These are phyloP conservation scores for Lochmaea crataegi DNA, from an alignment of 2,888 invertebrate genomes.

Conservation along the genomic window DNA sequence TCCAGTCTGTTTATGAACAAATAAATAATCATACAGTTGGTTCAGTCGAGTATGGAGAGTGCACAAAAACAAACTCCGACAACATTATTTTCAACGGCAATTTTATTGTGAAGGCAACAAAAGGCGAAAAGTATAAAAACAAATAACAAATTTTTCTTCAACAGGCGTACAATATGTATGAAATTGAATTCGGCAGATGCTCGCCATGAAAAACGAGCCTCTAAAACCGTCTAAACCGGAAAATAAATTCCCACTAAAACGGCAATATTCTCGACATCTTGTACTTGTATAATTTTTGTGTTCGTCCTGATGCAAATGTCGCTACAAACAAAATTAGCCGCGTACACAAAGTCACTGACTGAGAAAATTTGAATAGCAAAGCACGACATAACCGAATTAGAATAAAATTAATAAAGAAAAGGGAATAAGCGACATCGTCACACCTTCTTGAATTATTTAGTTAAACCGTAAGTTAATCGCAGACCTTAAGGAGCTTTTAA, in stretches of 20 bases:
- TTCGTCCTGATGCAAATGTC: constrained; percentile 41
- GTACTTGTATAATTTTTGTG: constrained; percentile 45
- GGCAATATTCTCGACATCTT: constrained; percentile 42
- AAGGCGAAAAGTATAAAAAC: constrained; percentile 10
- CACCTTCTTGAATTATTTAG: constrained; percentile 49
- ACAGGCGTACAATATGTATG: constrained; percentile 12
- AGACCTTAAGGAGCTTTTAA: constrained; percentile 50
- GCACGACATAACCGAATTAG: constrained; percentile 47
- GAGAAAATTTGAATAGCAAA: constrained; percentile 42
- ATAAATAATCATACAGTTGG: no score
- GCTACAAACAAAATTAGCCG: constrained; percentile 42
- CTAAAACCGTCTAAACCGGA: constrained; percentile 28
- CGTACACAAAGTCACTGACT: constrained; percentile 40
- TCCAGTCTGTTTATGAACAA: no score
- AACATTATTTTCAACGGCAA: no score
- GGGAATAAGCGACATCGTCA: constrained; percentile 44
- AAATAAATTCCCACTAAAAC: constrained; percentile 37
- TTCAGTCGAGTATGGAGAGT: no score
- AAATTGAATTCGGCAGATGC: constrained; percentile 36
- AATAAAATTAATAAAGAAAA: constrained; percentile 55
- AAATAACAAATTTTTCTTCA: constrained; percentile 10
- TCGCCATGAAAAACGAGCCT: constrained; percentile 25
- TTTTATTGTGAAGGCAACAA: background rate
- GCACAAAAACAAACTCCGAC: no score
- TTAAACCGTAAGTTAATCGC: constrained; percentile 46